These are phyloP conservation scores for Pseudopipra pipra DNA, from an alignment of 2,113 vertebrate genomes.

Conservation along the genomic window DNA sequence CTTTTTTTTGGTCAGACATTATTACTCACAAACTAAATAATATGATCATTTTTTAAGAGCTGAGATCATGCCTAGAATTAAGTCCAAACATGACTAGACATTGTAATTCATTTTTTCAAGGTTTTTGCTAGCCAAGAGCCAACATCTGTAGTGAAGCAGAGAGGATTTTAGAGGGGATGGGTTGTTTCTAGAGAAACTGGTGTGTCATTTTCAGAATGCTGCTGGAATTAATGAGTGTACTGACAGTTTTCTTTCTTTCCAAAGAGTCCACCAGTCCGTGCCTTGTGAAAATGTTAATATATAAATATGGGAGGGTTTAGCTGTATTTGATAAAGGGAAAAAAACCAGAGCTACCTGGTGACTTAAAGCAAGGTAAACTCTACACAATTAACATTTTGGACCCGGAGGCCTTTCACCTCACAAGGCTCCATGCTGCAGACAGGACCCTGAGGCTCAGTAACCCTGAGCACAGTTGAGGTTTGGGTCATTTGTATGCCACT, in stretches of 20 bases:
- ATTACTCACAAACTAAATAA: constrained; percentile 36
- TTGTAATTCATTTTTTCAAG: not conserved
- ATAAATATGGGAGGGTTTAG: not conserved
- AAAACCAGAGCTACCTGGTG: not conserved
- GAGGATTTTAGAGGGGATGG: not conserved
- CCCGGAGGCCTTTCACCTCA: not conserved
- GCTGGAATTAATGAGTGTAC: not conserved
- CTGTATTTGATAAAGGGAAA: not conserved
- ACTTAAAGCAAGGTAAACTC: not conserved
- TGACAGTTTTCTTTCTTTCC: not conserved
- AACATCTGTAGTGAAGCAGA: not conserved
- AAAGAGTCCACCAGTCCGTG: not conserved
- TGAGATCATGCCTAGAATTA: constrained; percentile 24
- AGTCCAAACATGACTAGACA: constrained; percentile 42
- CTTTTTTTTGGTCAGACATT: not conserved
- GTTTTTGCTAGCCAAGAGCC: not conserved
- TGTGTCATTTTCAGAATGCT: not conserved
- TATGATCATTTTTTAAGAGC: not conserved
- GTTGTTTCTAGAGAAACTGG: not conserved
- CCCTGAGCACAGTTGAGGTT: not conserved
- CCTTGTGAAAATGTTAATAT: not conserved
- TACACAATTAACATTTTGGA: not conserved
- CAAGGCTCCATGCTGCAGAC: not conserved
- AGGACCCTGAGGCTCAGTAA: not conserved
- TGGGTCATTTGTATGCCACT: constrained; percentile 9